Percentiles rank a stretch among this genome's conserved stretches.
Conservation (phyloP, 92 coral and sea anemone genomes). For the Phenganax subtilis region DNA sequence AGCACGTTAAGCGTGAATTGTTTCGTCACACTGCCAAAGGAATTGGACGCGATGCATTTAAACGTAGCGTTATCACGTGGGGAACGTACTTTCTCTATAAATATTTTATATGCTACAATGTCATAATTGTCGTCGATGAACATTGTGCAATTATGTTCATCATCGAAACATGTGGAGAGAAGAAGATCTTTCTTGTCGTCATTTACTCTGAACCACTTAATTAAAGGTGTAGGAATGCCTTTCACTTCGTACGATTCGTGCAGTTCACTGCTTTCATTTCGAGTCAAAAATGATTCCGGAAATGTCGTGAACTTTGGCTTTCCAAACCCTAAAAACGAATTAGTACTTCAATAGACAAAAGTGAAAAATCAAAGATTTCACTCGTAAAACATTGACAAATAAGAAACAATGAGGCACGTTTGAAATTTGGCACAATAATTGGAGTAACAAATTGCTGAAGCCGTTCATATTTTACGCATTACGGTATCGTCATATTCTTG, state of each 20-base stretch:
- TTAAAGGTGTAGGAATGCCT: conserved; percentile 38
- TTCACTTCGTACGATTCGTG: neutral
- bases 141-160: neutral
- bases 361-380: no score
- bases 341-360: no score
- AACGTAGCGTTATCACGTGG: neutral
- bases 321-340: neutral
- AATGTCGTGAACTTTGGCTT: conserved; percentile 5
- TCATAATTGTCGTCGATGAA: neutral
- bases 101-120: neutral
- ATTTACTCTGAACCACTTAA: conserved; percentile 40
- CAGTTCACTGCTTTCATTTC: no score
- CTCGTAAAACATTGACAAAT: no score
- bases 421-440: no score
- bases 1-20: neutral
- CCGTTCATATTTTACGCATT: no score
- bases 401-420: no score
- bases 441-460: no score
- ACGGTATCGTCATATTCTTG: no score
- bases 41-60: conserved; percentile 4
- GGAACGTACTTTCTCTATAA: neutral
- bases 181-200: conserved; percentile 1
- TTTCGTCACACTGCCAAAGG: neutral
- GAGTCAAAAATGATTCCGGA: neutral
- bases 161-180: conserved; percentile 18